phyloP scores from a whole-genome alignment of 2,113 vertebrate genomes.

The Zingel zingel region DNA sequence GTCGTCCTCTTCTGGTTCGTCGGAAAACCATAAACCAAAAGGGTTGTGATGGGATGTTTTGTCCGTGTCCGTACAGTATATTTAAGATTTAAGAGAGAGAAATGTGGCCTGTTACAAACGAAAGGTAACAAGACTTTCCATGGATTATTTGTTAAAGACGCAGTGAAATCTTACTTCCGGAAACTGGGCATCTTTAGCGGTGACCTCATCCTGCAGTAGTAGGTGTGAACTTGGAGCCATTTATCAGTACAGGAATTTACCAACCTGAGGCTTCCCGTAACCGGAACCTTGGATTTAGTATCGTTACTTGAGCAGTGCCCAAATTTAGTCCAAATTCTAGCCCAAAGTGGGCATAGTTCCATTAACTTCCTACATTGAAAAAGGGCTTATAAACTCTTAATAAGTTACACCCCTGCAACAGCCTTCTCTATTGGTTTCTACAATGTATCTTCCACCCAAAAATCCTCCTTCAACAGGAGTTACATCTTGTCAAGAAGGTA shows the following conservation, averaged over 20 bases:
- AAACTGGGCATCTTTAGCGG: background rate
- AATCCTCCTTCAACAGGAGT: background rate
- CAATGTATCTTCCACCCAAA: background rate
- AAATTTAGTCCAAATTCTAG: background rate
- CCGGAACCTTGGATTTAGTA: background rate
- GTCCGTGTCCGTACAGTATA: background rate
- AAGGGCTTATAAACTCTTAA: too few relatives aligned
- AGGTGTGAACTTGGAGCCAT: background rate
- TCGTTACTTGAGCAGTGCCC: background rate
- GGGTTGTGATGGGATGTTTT: background rate
- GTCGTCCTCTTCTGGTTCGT: background rate
- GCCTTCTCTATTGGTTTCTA: background rate
- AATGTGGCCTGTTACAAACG: background rate
- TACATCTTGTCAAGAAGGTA: background rate
- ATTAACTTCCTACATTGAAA: too few relatives aligned
- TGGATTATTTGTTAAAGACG: background rate
- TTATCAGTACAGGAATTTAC: background rate
- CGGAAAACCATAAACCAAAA: background rate
- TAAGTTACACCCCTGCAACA: background rate
- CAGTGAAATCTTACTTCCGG: background rate
- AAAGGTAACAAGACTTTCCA: background rate
- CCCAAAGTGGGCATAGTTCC: background rate
- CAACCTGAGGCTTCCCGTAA: background rate
- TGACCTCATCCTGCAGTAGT: background rate
- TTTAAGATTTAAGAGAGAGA: background rate